Evolutionary conservation across 2,113 vertebrate genomes (phyloP).

Genomic region (Neogobius melanostomus): DNA sequence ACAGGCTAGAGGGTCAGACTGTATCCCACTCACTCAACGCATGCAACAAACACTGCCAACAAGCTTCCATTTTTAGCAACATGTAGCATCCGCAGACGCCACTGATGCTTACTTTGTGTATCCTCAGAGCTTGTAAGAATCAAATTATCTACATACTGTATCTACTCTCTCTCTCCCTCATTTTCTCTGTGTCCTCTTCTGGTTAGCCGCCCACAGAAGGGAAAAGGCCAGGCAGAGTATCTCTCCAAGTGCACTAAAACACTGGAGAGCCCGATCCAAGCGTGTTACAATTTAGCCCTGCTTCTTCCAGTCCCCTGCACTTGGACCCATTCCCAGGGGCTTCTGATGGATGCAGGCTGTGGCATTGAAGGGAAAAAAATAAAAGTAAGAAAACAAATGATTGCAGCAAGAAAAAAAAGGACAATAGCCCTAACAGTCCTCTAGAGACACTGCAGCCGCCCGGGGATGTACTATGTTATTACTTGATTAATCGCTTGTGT

Average conservation of each 20-base stretch:
- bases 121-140: slow-evolving; percentile 53
- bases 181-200: slow-evolving; percentile 36
- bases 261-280: slow-evolving; percentile 62
- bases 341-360: slow-evolving; percentile 62
- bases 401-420: slow-evolving; percentile 19
- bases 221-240: slow-evolving; percentile 63
- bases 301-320: slow-evolving; percentile 58
- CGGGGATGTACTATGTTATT: slow-evolving; percentile 34
- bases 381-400: slow-evolving; percentile 30
- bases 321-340: slow-evolving; percentile 62
- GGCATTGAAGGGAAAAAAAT: slow-evolving; percentile 27
- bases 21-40: slow-evolving; percentile 46
- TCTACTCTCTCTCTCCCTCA: slow-evolving; percentile 36
- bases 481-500: slow-evolving; percentile 40
- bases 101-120: slow-evolving; percentile 42
- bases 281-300: slow-evolving; percentile 65
- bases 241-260: slow-evolving; percentile 63
- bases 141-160: slow-evolving; percentile 48
- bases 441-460: slow-evolving; percentile 5
- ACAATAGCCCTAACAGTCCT: slow-evolving; percentile 3
- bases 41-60: slow-evolving; percentile 44
- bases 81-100: slow-evolving; percentile 52
- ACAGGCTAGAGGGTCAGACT: slow-evolving; percentile 46
- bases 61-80: slow-evolving; percentile 45
- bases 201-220: slow-evolving; percentile 65